Percentiles rank a stretch among this genome's conserved stretches.
Evolutionary conservation across 1,140 invertebrate genomes (phyloP).

Genomic region (Forficula auricularia): DNA sequence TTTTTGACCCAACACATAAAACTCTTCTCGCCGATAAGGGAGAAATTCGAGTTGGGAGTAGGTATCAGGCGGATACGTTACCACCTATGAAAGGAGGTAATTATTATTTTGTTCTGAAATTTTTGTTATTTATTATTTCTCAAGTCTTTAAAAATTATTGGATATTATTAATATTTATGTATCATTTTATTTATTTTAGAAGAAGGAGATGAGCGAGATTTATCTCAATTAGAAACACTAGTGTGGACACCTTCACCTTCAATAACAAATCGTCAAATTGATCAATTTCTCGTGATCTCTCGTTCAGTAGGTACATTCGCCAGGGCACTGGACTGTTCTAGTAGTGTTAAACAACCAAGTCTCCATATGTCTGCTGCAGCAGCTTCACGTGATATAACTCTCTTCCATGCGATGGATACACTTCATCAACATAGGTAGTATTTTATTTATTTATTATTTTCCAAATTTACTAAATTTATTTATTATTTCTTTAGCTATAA

Average conservation of each 20-base stretch:
- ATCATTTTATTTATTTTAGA: constrained; percentile 27
- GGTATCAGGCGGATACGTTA: constrained; percentile 86
- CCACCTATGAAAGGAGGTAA: constrained; percentile 49
- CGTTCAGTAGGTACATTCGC: constrained; percentile 97
- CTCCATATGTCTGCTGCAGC: constrained; percentile 97
- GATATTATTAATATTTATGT: constrained; percentile 3
- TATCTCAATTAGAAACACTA: constrained; percentile 72
- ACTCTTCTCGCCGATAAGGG: constrained; percentile 97
- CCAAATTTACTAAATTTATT: too few species aligned
- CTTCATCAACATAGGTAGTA: constrained; percentile 59
- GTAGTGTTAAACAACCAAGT: constrained; percentile 93
- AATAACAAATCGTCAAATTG: constrained; percentile 87
- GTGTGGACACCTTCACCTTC: constrained; percentile 84
- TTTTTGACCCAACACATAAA: constrained; percentile 97
- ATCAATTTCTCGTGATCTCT: constrained; percentile 95
- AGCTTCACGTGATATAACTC: constrained; percentile 91
- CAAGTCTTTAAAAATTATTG: constrained; percentile 1
- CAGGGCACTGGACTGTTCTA: constrained; percentile 91
- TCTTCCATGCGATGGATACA: constrained; percentile 97
- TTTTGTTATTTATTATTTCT: constrained; percentile 4
- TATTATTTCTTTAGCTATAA: constrained; percentile 45
- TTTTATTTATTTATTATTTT: too few species aligned
- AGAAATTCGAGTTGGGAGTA: constrained; percentile 81
- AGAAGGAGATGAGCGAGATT: constrained; percentile 56
- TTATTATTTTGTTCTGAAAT: not conserved